These are phyloP conservation scores for Tachycineta bicolor DNA, from an alignment of 2,113 vertebrate genomes.

Conservation along the genomic window DNA sequence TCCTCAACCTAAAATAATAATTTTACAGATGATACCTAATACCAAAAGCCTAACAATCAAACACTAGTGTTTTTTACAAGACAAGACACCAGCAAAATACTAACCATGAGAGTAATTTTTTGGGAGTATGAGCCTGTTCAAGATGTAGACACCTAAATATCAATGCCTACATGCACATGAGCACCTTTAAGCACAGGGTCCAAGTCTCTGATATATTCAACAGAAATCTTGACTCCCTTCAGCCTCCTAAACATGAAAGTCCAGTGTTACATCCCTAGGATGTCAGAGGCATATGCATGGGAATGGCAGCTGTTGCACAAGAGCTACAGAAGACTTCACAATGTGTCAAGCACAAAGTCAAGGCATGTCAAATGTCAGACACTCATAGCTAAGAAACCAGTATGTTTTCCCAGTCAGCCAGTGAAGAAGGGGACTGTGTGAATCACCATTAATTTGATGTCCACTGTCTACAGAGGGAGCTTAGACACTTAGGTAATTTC, in stretches of 20 bases:
- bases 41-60: background rate
- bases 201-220: background rate
- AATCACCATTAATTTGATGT: background rate
- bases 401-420: background rate
- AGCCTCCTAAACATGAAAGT: background rate
- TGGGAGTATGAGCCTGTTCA: background rate
- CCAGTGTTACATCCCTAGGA: background rate
- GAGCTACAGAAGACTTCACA: background rate
- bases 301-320: background rate
- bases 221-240: background rate
- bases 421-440: background rate
- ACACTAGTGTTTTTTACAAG: background rate
- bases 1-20: background rate
- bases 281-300: background rate
- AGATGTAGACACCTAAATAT: background rate
- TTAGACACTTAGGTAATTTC: background rate
- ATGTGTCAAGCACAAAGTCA: background rate
- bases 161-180: background rate
- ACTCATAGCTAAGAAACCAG: background rate
- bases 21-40: background rate
- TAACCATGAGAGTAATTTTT: background rate
- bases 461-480: background rate
- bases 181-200: background rate
- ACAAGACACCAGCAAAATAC: background rate
- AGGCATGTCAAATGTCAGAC: background rate